phyloP scores from a whole-genome alignment of 2,888 invertebrate species.

The Morpho deidamia region DNA sequence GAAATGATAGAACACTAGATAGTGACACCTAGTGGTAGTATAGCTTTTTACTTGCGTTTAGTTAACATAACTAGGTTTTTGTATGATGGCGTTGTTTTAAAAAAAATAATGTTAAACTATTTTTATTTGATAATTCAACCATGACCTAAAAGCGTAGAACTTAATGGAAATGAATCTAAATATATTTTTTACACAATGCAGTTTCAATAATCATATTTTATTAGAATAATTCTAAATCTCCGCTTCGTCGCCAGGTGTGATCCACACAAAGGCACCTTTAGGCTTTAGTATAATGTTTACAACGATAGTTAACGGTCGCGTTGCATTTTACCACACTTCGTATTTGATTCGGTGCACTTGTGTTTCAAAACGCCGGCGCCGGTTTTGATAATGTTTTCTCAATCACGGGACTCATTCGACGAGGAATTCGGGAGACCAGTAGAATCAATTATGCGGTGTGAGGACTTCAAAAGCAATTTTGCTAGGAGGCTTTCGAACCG shows the following conservation, averaged over 20 bases:
- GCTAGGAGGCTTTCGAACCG: slow-evolving; percentile 68
- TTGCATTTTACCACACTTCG: slow-evolving; percentile 25
- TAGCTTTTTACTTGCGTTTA: too few species aligned
- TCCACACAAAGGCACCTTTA: slow-evolving; percentile 11
- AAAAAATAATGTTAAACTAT: too few species aligned
- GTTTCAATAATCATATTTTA: too few species aligned
- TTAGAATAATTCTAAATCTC: neutral
- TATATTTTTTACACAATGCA: too few species aligned
- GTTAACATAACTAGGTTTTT: too few species aligned
- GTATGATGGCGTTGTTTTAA: too few species aligned
- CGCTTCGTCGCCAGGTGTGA: slow-evolving; percentile 5
- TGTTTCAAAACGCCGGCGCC: slow-evolving; percentile 30
- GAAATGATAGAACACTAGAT: too few species aligned
- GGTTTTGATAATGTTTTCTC: slow-evolving; percentile 47
- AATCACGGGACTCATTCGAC: slow-evolving; percentile 39
- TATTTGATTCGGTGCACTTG: slow-evolving; percentile 34
- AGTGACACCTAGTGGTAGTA: too few species aligned
- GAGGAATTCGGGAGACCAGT: slow-evolving; percentile 62
- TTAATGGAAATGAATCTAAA: too few species aligned
- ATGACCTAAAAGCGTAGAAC: too few species aligned
- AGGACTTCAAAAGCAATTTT: slow-evolving; percentile 71
- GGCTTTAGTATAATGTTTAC: slow-evolving; percentile 35
- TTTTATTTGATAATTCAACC: too few species aligned
- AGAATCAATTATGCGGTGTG: slow-evolving; percentile 70
- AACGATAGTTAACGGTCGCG: slow-evolving; percentile 33